Evolutionary conservation across 2,888 invertebrate species (phyloP).

Genomic region (Drosophila diplacantha): DNA sequence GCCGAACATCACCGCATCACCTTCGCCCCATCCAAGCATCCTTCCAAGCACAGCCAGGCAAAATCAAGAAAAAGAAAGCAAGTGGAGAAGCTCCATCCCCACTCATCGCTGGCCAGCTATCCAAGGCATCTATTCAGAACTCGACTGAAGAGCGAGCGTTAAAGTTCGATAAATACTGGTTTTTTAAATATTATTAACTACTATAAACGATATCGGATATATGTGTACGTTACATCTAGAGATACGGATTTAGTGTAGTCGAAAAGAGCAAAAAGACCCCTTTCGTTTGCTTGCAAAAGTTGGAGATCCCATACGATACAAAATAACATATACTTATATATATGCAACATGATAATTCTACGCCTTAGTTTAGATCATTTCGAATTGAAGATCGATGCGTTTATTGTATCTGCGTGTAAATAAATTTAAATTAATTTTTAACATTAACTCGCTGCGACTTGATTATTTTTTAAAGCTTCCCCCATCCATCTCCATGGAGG

Average conservation of each 20-base stretch:
- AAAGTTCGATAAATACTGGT: conserved; percentile 71
- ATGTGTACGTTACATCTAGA: conserved; percentile 59
- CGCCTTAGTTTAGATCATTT: conserved; percentile 37
- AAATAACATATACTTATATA: conserved; percentile 13
- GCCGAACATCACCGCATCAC: conserved; percentile 24
- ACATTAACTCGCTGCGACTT: conserved; percentile 53
- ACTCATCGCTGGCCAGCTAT: conserved; percentile 41
- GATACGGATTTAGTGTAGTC: conserved; percentile 58
- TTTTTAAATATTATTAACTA: conserved; percentile 50
- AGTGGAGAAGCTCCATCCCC: neutral
- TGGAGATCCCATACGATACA: conserved; percentile 31
- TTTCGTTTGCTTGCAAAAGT: conserved; percentile 45
- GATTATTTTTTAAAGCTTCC: conserved; percentile 59
- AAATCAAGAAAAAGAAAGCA: neutral
- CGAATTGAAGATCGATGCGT: conserved; percentile 54
- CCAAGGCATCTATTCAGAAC: conserved; percentile 48
- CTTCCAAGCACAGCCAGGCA: conserved; percentile 15
- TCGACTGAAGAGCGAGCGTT: conserved; percentile 70
- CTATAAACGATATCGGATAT: conserved; percentile 54
- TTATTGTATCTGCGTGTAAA: conserved; percentile 70
- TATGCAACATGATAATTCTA: conserved; percentile 24
- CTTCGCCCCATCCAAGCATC: conserved; percentile 23
- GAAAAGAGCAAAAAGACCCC: conserved; percentile 67
- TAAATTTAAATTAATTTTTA: conserved; percentile 66
- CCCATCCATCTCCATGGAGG: conserved; percentile 15